Evolutionary conservation across 2,113 vertebrate genomes (phyloP).

Genomic region (Ictalurus punctatus): DNA sequence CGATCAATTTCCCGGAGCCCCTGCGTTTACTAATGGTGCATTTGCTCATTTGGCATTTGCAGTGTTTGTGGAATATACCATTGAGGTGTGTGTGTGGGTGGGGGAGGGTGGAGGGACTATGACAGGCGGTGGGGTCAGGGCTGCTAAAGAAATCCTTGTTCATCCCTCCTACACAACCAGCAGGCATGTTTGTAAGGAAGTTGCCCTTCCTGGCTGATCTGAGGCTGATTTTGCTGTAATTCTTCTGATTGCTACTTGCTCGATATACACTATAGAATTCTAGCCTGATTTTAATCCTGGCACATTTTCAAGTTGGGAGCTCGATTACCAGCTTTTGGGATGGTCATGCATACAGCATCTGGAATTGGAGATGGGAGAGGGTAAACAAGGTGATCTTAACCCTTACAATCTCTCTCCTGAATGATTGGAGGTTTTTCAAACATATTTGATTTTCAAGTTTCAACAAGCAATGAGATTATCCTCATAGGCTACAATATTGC

Average conservation of each 20-base stretch:
- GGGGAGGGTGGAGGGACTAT: background rate
- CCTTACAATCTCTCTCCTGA: background rate
- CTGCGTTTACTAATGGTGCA: conserved; percentile 18
- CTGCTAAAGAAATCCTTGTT: conserved; percentile 6
- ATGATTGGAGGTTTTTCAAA: background rate
- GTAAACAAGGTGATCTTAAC: background rate
- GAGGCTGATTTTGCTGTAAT: background rate
- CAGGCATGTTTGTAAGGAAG: background rate
- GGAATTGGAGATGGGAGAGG: background rate
- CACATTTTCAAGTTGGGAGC: background rate
- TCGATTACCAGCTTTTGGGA: background rate
- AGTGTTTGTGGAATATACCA: conserved; percentile 44
- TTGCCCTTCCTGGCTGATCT: background rate
- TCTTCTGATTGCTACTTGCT: background rate
- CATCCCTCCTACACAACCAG: conserved; percentile 6
- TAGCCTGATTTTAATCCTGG: background rate
- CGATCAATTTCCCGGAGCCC: conserved; percentile 39
- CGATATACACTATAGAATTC: background rate
- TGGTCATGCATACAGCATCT: background rate
- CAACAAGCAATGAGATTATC: background rate
- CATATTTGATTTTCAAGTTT: background rate
- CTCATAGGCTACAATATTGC: background rate
- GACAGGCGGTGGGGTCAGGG: background rate
- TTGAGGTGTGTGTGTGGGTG: background rate
- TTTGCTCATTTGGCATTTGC: conserved; percentile 40